phyloP scores from a whole-genome alignment of 2,797 vertebrate genomes.

The Eutrigla gurnardus region DNA sequence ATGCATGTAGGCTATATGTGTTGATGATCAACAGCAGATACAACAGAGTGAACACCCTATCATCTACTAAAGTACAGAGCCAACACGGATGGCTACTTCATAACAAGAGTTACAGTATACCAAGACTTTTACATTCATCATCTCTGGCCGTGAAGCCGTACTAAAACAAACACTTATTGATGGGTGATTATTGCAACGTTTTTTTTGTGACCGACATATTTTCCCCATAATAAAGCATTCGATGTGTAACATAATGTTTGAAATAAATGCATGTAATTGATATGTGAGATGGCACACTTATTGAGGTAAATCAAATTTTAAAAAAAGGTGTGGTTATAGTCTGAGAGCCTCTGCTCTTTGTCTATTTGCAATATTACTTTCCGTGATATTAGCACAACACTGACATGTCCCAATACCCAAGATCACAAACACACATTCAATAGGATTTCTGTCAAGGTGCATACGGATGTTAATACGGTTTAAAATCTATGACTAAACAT shows the following conservation, averaged over 20 bases:
- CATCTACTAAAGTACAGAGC: constrained; percentile 70
- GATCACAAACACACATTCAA: constrained; percentile 38
- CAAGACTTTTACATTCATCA: constrained; percentile 78
- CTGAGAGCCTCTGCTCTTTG: constrained; percentile 48
- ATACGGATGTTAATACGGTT: constrained; percentile 60
- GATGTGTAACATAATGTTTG: constrained; percentile 40
- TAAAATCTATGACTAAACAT: constrained; percentile 62
- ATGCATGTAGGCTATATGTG: constrained; percentile 56
- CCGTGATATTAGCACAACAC: constrained; percentile 67
- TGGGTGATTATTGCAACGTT: constrained; percentile 75
- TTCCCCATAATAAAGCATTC: constrained; percentile 51
- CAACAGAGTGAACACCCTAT: constrained; percentile 59
- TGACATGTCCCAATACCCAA: constrained; percentile 48
- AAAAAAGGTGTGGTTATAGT: constrained; percentile 59
- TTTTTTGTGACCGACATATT: constrained; percentile 55
- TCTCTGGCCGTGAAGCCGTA: constrained; percentile 67
- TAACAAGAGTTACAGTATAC: constrained; percentile 69
- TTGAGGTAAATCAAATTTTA: constrained; percentile 73
- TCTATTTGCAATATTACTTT: constrained; percentile 51
- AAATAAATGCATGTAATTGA: constrained; percentile 50
- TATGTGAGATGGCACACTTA: constrained; percentile 64
- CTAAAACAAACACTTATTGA: constrained; percentile 62
- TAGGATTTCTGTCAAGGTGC: constrained; percentile 58
- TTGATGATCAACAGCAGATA: constrained; percentile 62
- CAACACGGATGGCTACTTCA: constrained; percentile 66